These are phyloP conservation scores for Lasius fuliginosus DNA, from an alignment of 2,888 invertebrate genomes.

Conservation along the genomic window DNA sequence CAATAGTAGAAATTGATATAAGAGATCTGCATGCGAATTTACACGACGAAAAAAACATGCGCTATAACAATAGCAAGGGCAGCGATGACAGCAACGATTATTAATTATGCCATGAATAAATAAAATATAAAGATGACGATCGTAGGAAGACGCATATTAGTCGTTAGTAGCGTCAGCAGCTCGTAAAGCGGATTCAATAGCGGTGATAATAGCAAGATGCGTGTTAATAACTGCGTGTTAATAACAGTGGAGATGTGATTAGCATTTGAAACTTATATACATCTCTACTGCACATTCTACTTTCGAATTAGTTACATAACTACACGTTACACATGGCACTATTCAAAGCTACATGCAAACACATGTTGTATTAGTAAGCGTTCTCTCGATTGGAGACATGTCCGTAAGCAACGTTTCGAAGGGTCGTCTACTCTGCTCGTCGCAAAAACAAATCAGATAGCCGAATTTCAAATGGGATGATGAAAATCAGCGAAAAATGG, in stretches of 20 bases:
- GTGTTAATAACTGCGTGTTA: conserved; percentile 43
- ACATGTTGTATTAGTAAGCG: conserved; percentile 61
- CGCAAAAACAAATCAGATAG: conserved; percentile 57
- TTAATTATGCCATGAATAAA: conserved; percentile 54
- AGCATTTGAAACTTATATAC: conserved; percentile 12
- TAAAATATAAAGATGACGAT: conserved; percentile 48
- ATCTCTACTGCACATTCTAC: conserved; percentile 46
- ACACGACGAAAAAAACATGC: conserved; percentile 60
- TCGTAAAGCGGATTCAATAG: conserved; percentile 62
- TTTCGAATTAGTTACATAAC: conserved; percentile 56
- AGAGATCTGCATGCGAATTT: conserved; percentile 43
- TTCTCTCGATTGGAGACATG: conserved; percentile 60
- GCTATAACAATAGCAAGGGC: conserved; percentile 50
- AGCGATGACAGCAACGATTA: conserved; percentile 46
- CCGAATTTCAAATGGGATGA: conserved; percentile 72
- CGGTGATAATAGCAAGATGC: conserved; percentile 55
- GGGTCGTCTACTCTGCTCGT: conserved; percentile 60
- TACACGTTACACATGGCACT: conserved; percentile 50
- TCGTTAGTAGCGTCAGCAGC: conserved; percentile 62
- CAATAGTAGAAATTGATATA: background rate
- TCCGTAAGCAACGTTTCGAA: conserved; percentile 71
- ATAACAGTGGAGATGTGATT: conserved; percentile 42
- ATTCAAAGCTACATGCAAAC: conserved; percentile 68
- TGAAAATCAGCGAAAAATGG: conserved; percentile 58
- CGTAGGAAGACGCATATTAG: conserved; percentile 19